Percentiles rank a stretch among this genome's conserved stretches.
These are phyloP conservation scores for Fissipunctia ypsillon DNA, from an alignment of 2,888 invertebrate genomes.

Conservation along the genomic window DNA sequence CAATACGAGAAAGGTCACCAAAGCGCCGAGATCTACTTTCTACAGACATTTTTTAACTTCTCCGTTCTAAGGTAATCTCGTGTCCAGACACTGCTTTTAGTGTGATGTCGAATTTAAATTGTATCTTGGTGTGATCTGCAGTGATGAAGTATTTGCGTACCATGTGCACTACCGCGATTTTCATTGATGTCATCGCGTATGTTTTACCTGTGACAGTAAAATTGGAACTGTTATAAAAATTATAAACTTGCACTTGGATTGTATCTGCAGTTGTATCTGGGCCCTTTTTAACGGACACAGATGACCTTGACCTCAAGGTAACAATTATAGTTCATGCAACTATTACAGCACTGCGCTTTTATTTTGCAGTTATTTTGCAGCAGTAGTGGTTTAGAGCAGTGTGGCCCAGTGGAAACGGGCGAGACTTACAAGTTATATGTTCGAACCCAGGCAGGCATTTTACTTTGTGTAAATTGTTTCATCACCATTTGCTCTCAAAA, in stretches of 20 bases:
- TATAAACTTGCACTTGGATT: not conserved
- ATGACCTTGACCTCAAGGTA: not conserved
- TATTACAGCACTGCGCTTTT: not conserved
- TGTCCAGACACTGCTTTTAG: not conserved
- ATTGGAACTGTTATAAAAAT: not conserved
- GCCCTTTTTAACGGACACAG: not conserved
- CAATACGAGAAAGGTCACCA: no score
- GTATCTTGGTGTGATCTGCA: slow-evolving; percentile 17
- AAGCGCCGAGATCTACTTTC: no score
- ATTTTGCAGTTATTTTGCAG: no score
- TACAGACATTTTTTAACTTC: not conserved
- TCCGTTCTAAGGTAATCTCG: not conserved
- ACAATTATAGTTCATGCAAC: not conserved
- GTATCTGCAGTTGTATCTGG: not conserved
- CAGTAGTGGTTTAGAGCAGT: not conserved
- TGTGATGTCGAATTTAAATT: not conserved
- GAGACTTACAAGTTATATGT: no score
- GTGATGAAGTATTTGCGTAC: slow-evolving; percentile 5
- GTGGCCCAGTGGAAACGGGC: no score
- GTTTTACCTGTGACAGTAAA: slow-evolving; percentile 4
- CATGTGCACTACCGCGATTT: not conserved
- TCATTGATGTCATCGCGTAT: slow-evolving; percentile 18
- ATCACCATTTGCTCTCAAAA: no score
- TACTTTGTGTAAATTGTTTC: no score
- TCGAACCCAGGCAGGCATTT: no score